Percentiles rank a stretch among this genome's conserved stretches.
phyloP scores from a whole-genome alignment of 2,113 vertebrate species.

The Plotosus lineatus region DNA sequence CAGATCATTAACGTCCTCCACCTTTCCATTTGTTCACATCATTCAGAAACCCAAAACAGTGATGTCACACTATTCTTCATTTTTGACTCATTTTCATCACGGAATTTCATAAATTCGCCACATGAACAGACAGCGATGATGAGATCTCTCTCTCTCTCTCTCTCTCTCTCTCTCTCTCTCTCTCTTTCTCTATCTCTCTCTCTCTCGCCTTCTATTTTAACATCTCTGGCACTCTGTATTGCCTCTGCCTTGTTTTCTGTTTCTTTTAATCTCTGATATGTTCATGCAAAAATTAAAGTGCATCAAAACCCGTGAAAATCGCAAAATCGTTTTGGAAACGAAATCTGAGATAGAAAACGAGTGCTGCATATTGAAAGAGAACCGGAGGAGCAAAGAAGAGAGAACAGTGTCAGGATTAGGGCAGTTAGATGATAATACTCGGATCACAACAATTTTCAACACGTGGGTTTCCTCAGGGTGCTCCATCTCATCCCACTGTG shows the following conservation, averaged over 20 bases:
- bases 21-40: conserved; percentile 9
- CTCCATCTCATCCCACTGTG: too few relatives aligned
- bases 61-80: conserved; percentile 7
- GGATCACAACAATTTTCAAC: too few relatives aligned
- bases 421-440: too few relatives aligned
- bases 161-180: background rate
- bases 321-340: background rate
- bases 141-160: background rate
- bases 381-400: background rate
- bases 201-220: background rate
- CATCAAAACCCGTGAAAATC: background rate
- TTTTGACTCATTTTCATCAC: conserved; percentile 28
- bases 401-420: too few relatives aligned
- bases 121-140: background rate
- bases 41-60: conserved; percentile 20
- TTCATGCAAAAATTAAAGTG: background rate
- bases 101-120: background rate
- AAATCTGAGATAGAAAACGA: background rate
- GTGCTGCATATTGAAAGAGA: background rate
- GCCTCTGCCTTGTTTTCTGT: background rate
- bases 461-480: too few relatives aligned
- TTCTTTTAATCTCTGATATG: background rate
- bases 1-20: conserved; percentile 13
- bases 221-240: background rate
- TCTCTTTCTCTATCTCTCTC: background rate